Evolutionary conservation across 2,113 vertebrate species (phyloP), one percentile per base, ranked within the genome.

Genomic region (Excalfactoria chinensis): DNA sequence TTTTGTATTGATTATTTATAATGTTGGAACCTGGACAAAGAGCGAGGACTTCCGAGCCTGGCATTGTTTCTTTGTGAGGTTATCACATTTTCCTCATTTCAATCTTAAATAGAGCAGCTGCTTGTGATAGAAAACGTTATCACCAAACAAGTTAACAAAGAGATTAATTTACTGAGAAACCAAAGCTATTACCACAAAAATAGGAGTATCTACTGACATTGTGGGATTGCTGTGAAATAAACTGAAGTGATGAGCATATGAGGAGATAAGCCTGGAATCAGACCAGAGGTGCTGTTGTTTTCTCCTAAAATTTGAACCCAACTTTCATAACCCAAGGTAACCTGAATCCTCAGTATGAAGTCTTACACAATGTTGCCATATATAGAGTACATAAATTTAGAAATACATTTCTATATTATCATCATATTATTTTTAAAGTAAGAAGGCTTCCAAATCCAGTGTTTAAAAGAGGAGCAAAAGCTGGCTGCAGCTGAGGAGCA

Each of bases 81-180:
- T 94, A 94, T 69, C 17, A 2, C 73, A 49, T 11, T 49, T 37
- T 34, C 49, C 55, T 82, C 35, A 21, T 59, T 90, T 75, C 92
- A 81, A 5, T 94, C 74, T 85, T 82, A 75, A 56, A 75, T 59
- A 70, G 46, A 76, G 44, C 59, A 94, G 70, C 81, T 79, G 81
- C 32, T 84, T 62, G 15, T 32, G 30, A 82, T 34, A 16, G 46
- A 79, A 82, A 92, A 94, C 67, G 59, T 82, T 92, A 93, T 79
- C 70, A 70, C 28, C 81, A 88, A 82, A 41, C 34, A 78, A 88
- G 44, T 19, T 60, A 92, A 76, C 73, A 75, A 72, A 75, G 6
- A 68, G 21, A 84, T 92, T 88, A 40, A 44, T 95, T 95, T 84
- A 86, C 66, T 79, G 70, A 92, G 69, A 86, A 96, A 93, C 25